Percentiles rank a stretch among this genome's conserved stretches.
These are phyloP conservation scores for Diplolepis rosae DNA, from an alignment of 2,888 invertebrate species.

Conservation along the genomic window DNA sequence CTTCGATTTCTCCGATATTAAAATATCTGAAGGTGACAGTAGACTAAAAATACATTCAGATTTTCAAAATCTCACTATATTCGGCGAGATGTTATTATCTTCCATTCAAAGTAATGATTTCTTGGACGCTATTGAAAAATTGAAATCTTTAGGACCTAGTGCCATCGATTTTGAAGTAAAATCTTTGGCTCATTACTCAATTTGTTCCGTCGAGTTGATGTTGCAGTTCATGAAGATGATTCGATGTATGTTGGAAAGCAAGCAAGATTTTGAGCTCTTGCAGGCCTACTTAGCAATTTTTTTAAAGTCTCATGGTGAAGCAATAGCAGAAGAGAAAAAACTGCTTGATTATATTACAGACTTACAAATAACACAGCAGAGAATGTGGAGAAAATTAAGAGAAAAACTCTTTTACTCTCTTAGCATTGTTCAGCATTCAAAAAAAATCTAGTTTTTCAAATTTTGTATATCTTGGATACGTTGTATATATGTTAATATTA, in stretches of 20 bases:
- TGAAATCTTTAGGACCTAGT: conserved; percentile 86
- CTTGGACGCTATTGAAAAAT: conserved; percentile 76
- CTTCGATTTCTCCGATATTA: conserved; percentile 81
- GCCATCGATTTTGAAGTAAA: conserved; percentile 91
- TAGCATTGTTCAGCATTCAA: conserved; percentile 84
- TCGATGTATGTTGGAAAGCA: conserved; percentile 81
- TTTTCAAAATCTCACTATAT: conserved; percentile 81
- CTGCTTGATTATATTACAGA: conserved; percentile 76
- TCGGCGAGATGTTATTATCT: conserved; percentile 79
- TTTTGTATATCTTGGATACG: background rate
- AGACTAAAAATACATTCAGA: conserved; percentile 77
- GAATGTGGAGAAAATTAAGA: conserved; percentile 81
- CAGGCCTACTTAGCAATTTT: conserved; percentile 93
- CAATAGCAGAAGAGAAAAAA: conserved; percentile 76
- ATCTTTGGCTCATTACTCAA: conserved; percentile 83
- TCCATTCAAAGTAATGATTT: conserved; percentile 76
- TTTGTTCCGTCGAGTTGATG: conserved; percentile 83
- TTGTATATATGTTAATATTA: conserved; percentile 13
- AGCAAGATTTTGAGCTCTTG: conserved; percentile 90
- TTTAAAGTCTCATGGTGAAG: conserved; percentile 84
- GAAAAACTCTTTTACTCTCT: conserved; percentile 83
- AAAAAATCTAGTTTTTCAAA: conserved; percentile 74
- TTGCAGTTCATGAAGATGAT: conserved; percentile 86
- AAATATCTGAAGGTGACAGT: conserved; percentile 67
- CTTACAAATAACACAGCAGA: conserved; percentile 78